A percentile compares a stretch with the other conserved stretches of the same genome.
phyloP scores from a whole-genome alignment of 2,888 invertebrate genomes.

The Drosophila kokeensis region DNA sequence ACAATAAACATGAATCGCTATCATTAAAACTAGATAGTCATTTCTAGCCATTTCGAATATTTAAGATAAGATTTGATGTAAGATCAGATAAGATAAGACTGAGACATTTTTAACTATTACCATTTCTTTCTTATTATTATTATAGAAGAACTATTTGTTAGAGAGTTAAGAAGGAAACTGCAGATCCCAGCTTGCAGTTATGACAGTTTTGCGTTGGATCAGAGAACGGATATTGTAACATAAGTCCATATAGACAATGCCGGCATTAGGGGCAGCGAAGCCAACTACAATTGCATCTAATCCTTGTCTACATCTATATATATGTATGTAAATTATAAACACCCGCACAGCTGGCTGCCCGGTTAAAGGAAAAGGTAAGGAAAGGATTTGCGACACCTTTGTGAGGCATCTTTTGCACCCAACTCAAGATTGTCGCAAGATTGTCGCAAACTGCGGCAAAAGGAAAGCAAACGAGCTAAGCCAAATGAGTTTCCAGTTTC shows the following conservation, averaged over 20 bases:
- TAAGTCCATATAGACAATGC: conserved; percentile 4
- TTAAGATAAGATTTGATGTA: not conserved
- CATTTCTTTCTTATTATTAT: not conserved
- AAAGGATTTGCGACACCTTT: conserved; percentile 62
- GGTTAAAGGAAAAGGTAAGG: not conserved
- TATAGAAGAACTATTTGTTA: no score
- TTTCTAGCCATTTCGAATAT: not conserved
- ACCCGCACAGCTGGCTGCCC: conserved; percentile 49
- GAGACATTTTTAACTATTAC: not conserved
- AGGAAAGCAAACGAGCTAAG: conserved; percentile 57
- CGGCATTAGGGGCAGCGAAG: conserved; percentile 21
- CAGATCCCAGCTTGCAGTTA: not conserved
- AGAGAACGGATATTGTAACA: not conserved
- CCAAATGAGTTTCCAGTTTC: conserved; percentile 56
- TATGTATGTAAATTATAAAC: conserved; percentile 15
- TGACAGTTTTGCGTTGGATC: conserved; percentile 30
- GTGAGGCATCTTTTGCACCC: not conserved
- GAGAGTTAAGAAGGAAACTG: not conserved
- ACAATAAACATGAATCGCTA: not conserved
- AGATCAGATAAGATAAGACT: no score
- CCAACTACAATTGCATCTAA: conserved; percentile 26
- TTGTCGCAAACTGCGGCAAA: conserved; percentile 62
- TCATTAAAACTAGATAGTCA: not conserved
- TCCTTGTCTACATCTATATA: conserved; percentile 12
- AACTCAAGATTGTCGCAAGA: conserved; percentile 49